These are phyloP conservation scores for Pedicia rivosa DNA, from an alignment of 2,888 invertebrate genomes.

Conservation along the genomic window DNA sequence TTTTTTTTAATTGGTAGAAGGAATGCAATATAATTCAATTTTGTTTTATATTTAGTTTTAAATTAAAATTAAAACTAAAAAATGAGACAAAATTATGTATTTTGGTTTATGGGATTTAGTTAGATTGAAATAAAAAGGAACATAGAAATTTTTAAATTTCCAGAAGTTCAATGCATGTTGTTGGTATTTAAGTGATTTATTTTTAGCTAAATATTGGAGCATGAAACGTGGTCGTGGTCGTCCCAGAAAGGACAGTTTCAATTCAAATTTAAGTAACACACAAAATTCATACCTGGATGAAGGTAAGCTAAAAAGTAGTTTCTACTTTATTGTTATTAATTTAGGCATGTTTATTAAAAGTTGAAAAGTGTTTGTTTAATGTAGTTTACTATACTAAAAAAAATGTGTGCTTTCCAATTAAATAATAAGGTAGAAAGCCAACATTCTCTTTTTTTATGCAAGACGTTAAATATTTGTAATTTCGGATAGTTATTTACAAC, in stretches of 20 bases:
- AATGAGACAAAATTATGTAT: no score
- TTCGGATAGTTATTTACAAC: no score
- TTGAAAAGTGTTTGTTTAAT: background rate
- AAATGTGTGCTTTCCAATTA: no score
- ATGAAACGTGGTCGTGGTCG: conserved; percentile 43
- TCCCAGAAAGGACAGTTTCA: conserved; percentile 36
- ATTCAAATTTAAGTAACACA: conserved; percentile 32
- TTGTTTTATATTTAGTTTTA: background rate
- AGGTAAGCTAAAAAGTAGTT: conserved; percentile 36
- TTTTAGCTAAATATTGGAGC: conserved; percentile 30
- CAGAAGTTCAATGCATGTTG: no score
- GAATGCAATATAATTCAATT: background rate
- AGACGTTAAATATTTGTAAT: no score
- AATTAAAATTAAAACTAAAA: background rate
- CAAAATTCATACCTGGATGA: conserved; percentile 59
- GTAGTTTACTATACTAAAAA: no score
- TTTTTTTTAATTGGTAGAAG: background rate
- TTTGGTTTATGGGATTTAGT: no score
- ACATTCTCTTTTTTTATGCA: no score
- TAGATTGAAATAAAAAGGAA: no score
- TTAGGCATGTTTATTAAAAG: background rate
- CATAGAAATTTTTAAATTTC: no score
- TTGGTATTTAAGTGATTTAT: no score
- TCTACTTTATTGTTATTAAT: background rate
- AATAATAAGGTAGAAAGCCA: no score